These are phyloP conservation scores for Monomorium pharaonis DNA, from an alignment of 1,140 invertebrate species.

Conservation along the genomic window DNA sequence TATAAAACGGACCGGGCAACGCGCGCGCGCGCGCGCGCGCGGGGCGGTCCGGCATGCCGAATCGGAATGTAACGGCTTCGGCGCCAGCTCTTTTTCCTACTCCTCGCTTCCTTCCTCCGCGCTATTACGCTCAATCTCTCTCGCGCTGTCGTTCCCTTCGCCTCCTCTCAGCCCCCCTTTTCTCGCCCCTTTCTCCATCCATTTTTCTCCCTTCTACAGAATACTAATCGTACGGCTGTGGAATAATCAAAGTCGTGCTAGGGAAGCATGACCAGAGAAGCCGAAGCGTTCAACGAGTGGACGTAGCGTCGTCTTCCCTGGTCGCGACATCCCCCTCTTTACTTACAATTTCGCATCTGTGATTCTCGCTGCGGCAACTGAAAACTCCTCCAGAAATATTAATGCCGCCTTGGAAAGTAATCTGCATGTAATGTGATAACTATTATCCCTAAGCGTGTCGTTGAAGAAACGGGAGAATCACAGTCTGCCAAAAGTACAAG, in stretches of 20 bases:
- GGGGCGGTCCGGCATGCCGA: constrained; percentile 63
- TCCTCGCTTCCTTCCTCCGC: constrained; percentile 59
- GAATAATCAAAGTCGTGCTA: constrained; percentile 67
- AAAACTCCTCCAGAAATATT: neutral
- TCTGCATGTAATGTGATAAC: neutral
- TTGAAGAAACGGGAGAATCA: neutral
- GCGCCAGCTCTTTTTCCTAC: neutral
- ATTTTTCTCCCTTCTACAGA: constrained; percentile 27
- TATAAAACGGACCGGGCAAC: constrained; percentile 78
- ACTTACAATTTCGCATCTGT: neutral
- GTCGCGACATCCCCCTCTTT: neutral
- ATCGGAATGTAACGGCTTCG: constrained; percentile 10
- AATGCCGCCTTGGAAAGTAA: neutral
- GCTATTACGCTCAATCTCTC: constrained; percentile 18
- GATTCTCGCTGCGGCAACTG: neutral
- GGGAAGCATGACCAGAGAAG: constrained; percentile 20
- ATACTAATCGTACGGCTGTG: constrained; percentile 57
- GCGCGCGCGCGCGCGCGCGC: no score
- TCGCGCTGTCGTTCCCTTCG: constrained; percentile 18
- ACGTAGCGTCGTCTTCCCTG: neutral
- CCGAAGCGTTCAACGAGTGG: constrained; percentile 8
- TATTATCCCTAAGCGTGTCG: neutral
- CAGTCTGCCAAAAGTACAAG: neutral
- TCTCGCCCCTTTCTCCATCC: neutral
- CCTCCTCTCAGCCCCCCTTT: neutral